A percentile compares a stretch with the other conserved stretches of the same genome.
Conservation (phyloP, 2,797 vertebrate species). For the Macropus fuliginosus region DNA sequence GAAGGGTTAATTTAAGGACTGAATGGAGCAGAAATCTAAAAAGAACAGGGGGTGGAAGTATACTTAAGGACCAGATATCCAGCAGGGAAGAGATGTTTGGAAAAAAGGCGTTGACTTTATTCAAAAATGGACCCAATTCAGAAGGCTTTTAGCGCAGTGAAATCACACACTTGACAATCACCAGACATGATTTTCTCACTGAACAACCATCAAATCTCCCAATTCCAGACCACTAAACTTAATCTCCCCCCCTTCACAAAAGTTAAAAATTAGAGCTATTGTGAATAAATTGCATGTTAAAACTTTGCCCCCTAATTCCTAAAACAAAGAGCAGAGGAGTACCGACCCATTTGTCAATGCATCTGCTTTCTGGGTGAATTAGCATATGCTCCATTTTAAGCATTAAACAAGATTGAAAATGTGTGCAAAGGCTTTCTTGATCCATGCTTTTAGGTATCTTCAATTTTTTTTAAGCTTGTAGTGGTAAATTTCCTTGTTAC, state of each 20-base stretch:
- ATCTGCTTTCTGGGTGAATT: not conserved
- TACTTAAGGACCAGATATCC: constrained; percentile 77
- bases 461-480: not conserved
- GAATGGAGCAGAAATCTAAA: constrained; percentile 66
- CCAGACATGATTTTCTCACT: constrained; percentile 63
- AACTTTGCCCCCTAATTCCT: not conserved
- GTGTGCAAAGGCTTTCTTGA: not conserved
- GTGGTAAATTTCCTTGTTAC: not conserved
- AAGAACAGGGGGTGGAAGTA: constrained; percentile 69
- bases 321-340: constrained; percentile 45
- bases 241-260: constrained; percentile 59
- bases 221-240: constrained; percentile 67
- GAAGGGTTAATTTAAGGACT: constrained; percentile 79
- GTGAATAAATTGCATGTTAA: constrained; percentile 58
- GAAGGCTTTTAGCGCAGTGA: constrained; percentile 80
- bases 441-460: not conserved
- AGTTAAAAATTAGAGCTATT: constrained; percentile 65
- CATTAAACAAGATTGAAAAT: not conserved
- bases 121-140: constrained; percentile 79
- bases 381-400: not conserved
- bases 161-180: constrained; percentile 79
- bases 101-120: constrained; percentile 74
- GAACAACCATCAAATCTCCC: constrained; percentile 55
- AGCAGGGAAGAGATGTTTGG: constrained; percentile 76
- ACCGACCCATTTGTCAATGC: not conserved